phyloP scores from a whole-genome alignment of 2,113 vertebrate species.

The Laticauda colubrina region DNA sequence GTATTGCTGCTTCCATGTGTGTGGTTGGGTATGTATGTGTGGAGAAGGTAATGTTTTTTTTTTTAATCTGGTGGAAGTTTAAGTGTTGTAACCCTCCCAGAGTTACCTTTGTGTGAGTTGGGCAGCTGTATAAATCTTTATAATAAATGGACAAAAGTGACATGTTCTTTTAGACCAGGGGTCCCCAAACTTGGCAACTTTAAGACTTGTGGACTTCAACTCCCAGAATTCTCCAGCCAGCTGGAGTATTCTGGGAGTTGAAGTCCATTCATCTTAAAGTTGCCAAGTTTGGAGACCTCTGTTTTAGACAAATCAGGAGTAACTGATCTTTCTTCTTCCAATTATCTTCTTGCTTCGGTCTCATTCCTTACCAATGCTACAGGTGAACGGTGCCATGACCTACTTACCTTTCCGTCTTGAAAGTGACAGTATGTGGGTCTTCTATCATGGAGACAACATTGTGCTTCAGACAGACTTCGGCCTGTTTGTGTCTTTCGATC shows the following conservation, averaged over 20 bases:
- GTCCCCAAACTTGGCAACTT: too few species aligned
- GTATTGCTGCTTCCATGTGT: not conserved
- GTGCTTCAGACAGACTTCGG: conserved; percentile 53
- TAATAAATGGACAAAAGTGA: not conserved
- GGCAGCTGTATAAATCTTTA: not conserved
- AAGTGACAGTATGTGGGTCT: conserved; percentile 40
- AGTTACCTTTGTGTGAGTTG: not conserved
- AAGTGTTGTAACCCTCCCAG: not conserved
- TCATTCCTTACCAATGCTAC: not conserved
- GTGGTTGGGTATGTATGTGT: not conserved
- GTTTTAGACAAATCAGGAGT: not conserved
- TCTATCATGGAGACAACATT: conserved; percentile 43
- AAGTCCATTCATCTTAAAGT: too few species aligned
- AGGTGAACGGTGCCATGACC: conserved; percentile 66
- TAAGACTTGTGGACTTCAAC: too few species aligned
- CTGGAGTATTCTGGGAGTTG: too few species aligned
- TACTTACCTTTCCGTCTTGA: conserved; percentile 58
- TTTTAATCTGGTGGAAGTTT: not conserved
- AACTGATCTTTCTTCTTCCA: not conserved
- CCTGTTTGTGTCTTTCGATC: conserved; percentile 51
- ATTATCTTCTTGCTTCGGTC: not conserved
- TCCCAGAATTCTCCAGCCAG: too few species aligned
- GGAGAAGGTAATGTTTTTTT: not conserved
- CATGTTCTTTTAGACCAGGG: not conserved
- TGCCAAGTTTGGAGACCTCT: too few species aligned